Conservation (phyloP, 2,888 invertebrate genomes). For the Thymelicus sylvestris region DNA sequence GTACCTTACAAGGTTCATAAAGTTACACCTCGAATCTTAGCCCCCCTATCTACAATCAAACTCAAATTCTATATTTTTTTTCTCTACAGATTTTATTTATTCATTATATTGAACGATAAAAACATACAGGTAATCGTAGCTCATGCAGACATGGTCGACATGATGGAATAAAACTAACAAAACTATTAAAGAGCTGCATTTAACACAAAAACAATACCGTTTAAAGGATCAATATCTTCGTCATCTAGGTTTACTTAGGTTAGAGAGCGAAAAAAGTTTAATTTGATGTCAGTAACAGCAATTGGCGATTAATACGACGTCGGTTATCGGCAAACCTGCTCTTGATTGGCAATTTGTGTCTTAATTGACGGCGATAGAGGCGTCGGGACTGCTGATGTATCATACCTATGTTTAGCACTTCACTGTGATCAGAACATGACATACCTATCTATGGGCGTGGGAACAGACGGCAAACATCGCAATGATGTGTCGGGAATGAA, state of each 20-base stretch:
- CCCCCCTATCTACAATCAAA: no score
- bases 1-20: no score
- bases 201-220: not conserved
- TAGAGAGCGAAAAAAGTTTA: conserved; percentile 14
- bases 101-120: not conserved
- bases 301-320: conserved; percentile 31
- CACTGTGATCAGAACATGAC: conserved; percentile 20
- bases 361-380: conserved; percentile 32
- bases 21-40: no score
- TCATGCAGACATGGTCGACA: not conserved
- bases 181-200: not conserved
- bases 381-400: conserved; percentile 28
- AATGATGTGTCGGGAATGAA: conserved; percentile 18
- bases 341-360: conserved; percentile 38
- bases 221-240: not conserved
- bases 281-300: conserved; percentile 29
- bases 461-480: conserved; percentile 16
- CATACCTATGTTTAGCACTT: conserved; percentile 32
- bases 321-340: conserved; percentile 33
- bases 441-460: conserved; percentile 25
- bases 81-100: no score
- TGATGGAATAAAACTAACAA: not conserved
- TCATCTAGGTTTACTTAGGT: not conserved
- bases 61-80: no score
- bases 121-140: not conserved